Percentiles rank a stretch among this genome's conserved stretches.
phyloP scores from a whole-genome alignment of 2,113 vertebrate species.

The Dinomys branickii region DNA sequence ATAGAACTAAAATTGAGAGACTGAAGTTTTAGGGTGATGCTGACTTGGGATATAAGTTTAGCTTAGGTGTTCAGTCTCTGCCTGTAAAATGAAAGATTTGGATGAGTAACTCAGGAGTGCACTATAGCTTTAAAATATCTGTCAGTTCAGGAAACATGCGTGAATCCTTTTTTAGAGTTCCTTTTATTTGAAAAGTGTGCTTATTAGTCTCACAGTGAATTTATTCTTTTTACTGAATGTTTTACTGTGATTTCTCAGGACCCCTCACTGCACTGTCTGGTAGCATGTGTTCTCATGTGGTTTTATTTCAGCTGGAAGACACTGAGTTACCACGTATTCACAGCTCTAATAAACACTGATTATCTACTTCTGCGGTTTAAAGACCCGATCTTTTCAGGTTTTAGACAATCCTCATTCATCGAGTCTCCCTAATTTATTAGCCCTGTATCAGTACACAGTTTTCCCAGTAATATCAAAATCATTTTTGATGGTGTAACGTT shows the following conservation, averaged over 20 bases:
- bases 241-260: slow-evolving; percentile 60
- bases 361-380: slow-evolving; percentile 73
- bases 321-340: slow-evolving; percentile 50
- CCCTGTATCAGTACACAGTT: slow-evolving; percentile 31
- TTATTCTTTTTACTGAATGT: slow-evolving; percentile 44
- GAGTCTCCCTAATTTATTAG: neutral
- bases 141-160: neutral
- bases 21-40: neutral
- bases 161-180: neutral
- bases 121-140: neutral
- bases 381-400: slow-evolving; percentile 65
- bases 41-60: neutral
- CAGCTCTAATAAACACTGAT: slow-evolving; percentile 75
- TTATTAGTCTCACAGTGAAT: neutral
- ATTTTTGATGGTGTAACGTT: slow-evolving; percentile 47
- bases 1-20: slow-evolving; percentile 2
- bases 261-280: slow-evolving; percentile 32
- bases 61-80: neutral
- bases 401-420: slow-evolving; percentile 23
- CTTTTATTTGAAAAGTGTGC: slow-evolving; percentile 8
- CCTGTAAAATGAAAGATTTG: neutral
- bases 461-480: neutral
- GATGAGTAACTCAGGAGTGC: neutral
- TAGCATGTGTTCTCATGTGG: slow-evolving; percentile 65
- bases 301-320: slow-evolving; percentile 69